Base-by-base conservation (phyloP, 2,797 vertebrate species). In the Masticophis lateralis region DNA sequence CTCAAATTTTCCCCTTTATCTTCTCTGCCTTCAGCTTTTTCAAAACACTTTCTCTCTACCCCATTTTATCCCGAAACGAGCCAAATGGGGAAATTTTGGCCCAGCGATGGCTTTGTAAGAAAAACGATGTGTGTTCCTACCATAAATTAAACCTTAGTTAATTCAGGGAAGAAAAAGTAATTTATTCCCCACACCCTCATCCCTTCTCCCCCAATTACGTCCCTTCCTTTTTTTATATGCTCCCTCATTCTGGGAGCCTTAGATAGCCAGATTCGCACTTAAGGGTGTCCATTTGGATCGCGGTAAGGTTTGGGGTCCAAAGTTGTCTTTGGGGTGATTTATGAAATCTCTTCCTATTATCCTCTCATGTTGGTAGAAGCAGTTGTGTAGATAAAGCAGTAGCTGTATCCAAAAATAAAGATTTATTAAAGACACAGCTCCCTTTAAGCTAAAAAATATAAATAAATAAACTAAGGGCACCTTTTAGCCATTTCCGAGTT, bases 401-500 rank as follows among this genome's bases (percentile, higher is more conserved):
- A n/a, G 92, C 59, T 93, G 55, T 7, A 5, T 37, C 27, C 28
- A 56, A 69, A 56, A 74, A 16, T 3, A 56, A 32, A 32, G 14
- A 22, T 86, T 47, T 69, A 16, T 90, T 20, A 53, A 87, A 14
- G 86, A 88, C 90, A 57, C 57, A 27, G 4, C 20, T 66, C 51
- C 56, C 79, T 87, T 61, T 22, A 57, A 92, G 87, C 91, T 92
- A 59, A 92, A 56, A 94, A 59, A 59, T 55, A 60, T 79, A 91
- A 43, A 89, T 37, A 89, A 93, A 86, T 69, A 37, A 74, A 74
- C 60, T 53, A 94, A 94, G 94, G 95, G 53, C 94, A 95, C 94
- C 94, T 95, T 95, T 92, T 93, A 95, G 93, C 93, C 92, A 92
- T 92, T 94, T 95, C 91, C 86, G 88, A 92, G 88, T 94, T 94